Evolutionary conservation across 1,140 invertebrate species (phyloP).

Genomic region (Mamestra configurata): DNA sequence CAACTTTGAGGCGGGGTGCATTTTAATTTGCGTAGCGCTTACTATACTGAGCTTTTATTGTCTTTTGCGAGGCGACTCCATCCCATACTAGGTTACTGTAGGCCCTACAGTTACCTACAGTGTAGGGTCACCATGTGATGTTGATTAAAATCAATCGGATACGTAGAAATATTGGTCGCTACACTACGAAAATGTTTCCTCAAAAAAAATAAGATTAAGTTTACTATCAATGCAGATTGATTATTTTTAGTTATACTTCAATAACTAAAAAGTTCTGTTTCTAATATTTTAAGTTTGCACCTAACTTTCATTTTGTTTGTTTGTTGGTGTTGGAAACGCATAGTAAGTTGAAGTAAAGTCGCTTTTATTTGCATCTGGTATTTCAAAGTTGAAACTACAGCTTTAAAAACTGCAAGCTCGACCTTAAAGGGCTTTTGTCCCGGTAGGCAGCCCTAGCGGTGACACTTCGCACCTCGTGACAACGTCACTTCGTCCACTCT

Average conservation of each 20-base stretch:
- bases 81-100: constrained; percentile 9
- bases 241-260: no score
- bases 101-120: no score
- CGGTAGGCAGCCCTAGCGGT: constrained; percentile 4
- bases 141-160: no score
- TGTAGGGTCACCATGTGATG: constrained; percentile 14
- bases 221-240: no score
- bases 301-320: no score
- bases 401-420: background rate
- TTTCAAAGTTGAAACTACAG: background rate
- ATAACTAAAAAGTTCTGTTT: no score
- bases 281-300: no score
- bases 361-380: background rate
- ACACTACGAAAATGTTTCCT: no score
- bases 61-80: constrained; percentile 4
- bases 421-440: background rate
- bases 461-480: constrained; percentile 34
- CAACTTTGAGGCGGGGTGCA: constrained; percentile 2
- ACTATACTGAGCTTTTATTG: background rate
- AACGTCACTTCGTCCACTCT: constrained; percentile 48
- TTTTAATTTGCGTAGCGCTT: constrained; percentile 17
- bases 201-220: no score
- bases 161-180: no score
- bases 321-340: no score
- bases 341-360: no score